Base-by-base conservation (phyloP, 2,888 invertebrate species). In the Oxyteleia sp. region DNA sequence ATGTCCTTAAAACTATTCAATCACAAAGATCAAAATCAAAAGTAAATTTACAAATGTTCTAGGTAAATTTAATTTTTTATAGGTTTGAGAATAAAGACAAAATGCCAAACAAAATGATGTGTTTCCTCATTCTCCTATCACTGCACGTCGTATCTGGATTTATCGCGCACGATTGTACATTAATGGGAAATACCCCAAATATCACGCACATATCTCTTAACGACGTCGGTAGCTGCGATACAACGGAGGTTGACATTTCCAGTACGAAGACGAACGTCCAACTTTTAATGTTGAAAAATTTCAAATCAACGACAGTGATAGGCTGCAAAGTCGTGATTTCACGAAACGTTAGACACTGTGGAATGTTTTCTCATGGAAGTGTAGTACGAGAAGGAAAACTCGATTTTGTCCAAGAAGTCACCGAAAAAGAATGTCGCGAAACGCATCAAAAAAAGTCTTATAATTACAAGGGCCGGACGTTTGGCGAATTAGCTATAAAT, bases 281-380 rank as follows among this genome's bases (percentile, higher is more conserved):
- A 15, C 3, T 45, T 2, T 45, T 45, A 16, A 15, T 16, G 13
- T 11, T 45, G 8, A 45, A 45, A 8, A 45, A 45, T 45, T 45
- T 45, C 15, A 45, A 45, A 15, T 4, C 10, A 15, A 45, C 45
- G 45, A 16, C 10, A 15, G 20, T 49, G 2, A 49, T 23, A 1
- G 49, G 49, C 2, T 49, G 49, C 11, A 18, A 20, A 10, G 23
- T 49, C 11, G 49, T 49, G 11, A 20, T 49, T 3, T 49, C 49
- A 10, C 18, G 49, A 18, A 2, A 18, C 8, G 20, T n/a, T 7
- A 20, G 2, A 7, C 49, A 23, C 8, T 49, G 49, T 23, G 49
- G 49, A 4, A 49, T 49, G 49, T 49, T 49, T 8, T 49, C 49
- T 3, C 49, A 49, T 20, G n/a, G 4, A 2, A 49, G 49, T 23